These are phyloP conservation scores for Strigops habroptila DNA, from an alignment of 2,113 vertebrate genomes.

Conservation along the genomic window DNA sequence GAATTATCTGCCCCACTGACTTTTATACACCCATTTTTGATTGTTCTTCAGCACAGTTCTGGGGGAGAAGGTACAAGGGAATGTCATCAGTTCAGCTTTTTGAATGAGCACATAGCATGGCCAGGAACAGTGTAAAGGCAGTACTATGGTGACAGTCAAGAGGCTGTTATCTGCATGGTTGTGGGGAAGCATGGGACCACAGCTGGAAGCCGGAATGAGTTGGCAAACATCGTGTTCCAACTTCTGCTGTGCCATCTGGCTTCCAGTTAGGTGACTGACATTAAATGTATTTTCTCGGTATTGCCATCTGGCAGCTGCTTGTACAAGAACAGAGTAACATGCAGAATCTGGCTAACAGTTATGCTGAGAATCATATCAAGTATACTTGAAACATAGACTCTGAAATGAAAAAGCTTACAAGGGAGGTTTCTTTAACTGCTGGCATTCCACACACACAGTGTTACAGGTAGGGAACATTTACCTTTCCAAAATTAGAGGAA, in stretches of 20 bases:
- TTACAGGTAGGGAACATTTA: not conserved
- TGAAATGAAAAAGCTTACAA: not conserved
- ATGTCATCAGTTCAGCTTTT: not conserved
- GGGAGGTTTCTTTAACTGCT: not conserved
- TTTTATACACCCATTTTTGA: not conserved
- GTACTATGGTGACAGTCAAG: fast-evolving
- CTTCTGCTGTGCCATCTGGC: conserved; percentile 55
- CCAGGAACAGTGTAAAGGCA: not conserved
- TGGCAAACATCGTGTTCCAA: not conserved
- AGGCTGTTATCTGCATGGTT: not conserved
- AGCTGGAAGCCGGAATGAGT: conserved; percentile 12
- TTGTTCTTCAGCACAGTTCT: not conserved
- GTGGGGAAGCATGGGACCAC: not conserved
- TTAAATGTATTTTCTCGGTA: not conserved
- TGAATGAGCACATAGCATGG: fast-evolving
- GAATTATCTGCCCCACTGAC: not conserved
- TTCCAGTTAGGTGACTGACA: conserved; percentile 26
- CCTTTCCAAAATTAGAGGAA: not conserved
- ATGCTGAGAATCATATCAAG: not conserved
- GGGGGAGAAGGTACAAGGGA: not conserved
- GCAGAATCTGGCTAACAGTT: conserved; percentile 27
- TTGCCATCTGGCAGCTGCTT: conserved; percentile 56
- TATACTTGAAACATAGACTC: not conserved
- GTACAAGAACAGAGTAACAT: conserved; percentile 28
- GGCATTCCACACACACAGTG: not conserved